These are phyloP conservation scores for Tribolium freemani DNA, from an alignment of 2,888 invertebrate genomes.

Conservation along the genomic window DNA sequence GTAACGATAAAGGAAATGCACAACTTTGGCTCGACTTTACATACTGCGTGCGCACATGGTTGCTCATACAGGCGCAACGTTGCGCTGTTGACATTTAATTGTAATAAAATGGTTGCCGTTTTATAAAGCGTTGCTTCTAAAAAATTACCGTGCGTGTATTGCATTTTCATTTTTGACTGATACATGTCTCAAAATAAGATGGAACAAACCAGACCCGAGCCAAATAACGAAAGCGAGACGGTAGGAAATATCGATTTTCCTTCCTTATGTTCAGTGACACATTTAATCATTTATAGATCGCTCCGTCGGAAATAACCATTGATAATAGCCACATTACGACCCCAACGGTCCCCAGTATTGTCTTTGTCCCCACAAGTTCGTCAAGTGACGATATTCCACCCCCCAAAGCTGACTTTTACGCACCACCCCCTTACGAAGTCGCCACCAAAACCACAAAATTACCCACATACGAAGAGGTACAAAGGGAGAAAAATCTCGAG, in stretches of 20 bases:
- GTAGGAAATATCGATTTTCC: constrained; percentile 32
- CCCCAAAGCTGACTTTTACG: constrained; percentile 86
- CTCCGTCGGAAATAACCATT: constrained; percentile 45
- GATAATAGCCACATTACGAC: constrained; percentile 30
- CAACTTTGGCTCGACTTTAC: too few species aligned
- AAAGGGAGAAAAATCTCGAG: constrained; percentile 86
- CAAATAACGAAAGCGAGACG: constrained; percentile 38
- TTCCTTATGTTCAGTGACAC: constrained; percentile 28
- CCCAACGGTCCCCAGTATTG: constrained; percentile 41
- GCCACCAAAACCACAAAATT: constrained; percentile 82
- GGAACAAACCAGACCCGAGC: constrained; percentile 53
- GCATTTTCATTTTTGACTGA: not conserved
- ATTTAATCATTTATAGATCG: constrained; percentile 29
- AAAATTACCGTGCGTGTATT: constrained; percentile 22
- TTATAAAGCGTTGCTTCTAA: constrained; percentile 1
- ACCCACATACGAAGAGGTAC: constrained; percentile 93
- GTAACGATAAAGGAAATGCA: not conserved
- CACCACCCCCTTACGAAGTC: constrained; percentile 90
- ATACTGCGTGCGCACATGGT: not conserved
- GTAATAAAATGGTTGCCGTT: constrained; percentile 33
- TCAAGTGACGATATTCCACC: constrained; percentile 79
- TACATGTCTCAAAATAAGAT: constrained; percentile 41
- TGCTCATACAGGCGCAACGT: not conserved
- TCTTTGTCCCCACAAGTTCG: constrained; percentile 56
- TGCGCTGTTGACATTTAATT: constrained; percentile 12